A percentile compares a stretch with the other conserved stretches of the same genome.
These are phyloP conservation scores for Apostichopus japonicus DNA, from an alignment of 35 echinoderm and acorn worm genomes.

Conservation along the genomic window DNA sequence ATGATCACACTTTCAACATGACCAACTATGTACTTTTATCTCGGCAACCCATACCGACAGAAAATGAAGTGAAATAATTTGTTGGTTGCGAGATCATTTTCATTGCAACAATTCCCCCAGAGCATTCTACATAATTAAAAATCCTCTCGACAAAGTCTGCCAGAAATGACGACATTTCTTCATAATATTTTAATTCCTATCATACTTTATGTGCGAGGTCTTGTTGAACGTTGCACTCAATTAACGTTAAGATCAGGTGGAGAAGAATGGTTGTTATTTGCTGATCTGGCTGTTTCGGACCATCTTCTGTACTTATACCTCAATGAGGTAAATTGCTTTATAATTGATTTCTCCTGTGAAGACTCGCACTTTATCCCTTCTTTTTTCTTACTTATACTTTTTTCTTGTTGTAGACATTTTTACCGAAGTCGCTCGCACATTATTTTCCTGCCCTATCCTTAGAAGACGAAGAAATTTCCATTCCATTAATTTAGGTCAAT, in stretches of 20 bases:
- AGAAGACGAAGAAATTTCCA: constrained; percentile 41
- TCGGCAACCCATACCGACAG: no score
- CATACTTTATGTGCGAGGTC: not conserved
- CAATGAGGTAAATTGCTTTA: constrained; percentile 55
- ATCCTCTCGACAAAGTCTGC: no score
- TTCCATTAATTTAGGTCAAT: constrained; percentile 63
- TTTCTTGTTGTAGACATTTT: no score
- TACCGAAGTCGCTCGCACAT: not conserved
- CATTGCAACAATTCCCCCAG: no score
- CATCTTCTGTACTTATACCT: constrained; percentile 35
- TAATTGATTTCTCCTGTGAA: constrained; percentile 41
- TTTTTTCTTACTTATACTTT: not conserved
- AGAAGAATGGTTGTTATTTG: not conserved
- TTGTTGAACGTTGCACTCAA: constrained; percentile 27
- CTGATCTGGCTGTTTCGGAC: not conserved
- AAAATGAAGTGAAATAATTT: no score
- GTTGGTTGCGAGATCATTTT: no score
- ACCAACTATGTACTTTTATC: no score
- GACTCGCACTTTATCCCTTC: not conserved
- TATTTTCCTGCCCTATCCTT: constrained; percentile 13
- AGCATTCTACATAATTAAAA: no score
- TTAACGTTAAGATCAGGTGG: constrained; percentile 46
- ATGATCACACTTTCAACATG: no score
- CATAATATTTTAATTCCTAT: not conserved
- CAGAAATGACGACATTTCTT: not conserved